phyloP scores from a whole-genome alignment of 2,113 vertebrate genomes.

The Perca flavescens region DNA sequence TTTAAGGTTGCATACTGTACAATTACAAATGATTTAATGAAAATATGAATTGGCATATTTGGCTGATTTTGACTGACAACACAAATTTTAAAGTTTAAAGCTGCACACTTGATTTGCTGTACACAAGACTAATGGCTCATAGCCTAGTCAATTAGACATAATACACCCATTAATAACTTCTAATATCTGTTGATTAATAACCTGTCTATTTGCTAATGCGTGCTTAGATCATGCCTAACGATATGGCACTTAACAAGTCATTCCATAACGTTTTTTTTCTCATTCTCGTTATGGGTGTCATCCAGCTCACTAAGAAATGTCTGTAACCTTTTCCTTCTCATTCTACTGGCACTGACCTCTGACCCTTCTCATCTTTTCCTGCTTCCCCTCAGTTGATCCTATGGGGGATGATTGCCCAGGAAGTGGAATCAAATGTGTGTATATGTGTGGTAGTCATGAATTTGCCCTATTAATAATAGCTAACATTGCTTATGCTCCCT shows the following conservation, averaged over 20 bases:
- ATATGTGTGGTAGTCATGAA: conserved; percentile 84
- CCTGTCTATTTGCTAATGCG: conserved; percentile 43
- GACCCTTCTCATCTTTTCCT: conserved; percentile 93
- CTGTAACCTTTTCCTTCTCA: conserved; percentile 66
- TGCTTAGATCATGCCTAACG: conserved; percentile 43
- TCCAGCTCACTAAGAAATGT: conserved; percentile 56
- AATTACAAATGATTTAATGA: not conserved
- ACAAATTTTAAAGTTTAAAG: conserved; percentile 17
- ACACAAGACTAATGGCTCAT: conserved; percentile 38
- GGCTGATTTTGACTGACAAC: conserved; percentile 23
- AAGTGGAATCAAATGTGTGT: conserved; percentile 99
- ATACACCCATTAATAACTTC: conserved; percentile 52
- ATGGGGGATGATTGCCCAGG: conserved; percentile 96
- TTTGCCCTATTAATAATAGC: conserved; percentile 75
- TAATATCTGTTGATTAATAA: conserved; percentile 60
- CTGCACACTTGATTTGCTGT: conserved; percentile 16
- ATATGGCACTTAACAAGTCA: conserved; percentile 46
- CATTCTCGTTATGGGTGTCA: conserved; percentile 50
- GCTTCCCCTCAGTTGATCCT: conserved; percentile 94
- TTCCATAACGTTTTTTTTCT: conserved; percentile 46
- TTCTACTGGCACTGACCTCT: conserved; percentile 76
- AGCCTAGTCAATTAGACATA: conserved; percentile 48
- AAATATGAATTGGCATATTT: not conserved
- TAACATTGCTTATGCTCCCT: conserved; percentile 70
- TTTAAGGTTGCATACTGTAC: not conserved